Evolutionary conservation across 2,888 invertebrate species (phyloP), one percentile per base, ranked within the genome.

Genomic region (Molanna angustata): DNA sequence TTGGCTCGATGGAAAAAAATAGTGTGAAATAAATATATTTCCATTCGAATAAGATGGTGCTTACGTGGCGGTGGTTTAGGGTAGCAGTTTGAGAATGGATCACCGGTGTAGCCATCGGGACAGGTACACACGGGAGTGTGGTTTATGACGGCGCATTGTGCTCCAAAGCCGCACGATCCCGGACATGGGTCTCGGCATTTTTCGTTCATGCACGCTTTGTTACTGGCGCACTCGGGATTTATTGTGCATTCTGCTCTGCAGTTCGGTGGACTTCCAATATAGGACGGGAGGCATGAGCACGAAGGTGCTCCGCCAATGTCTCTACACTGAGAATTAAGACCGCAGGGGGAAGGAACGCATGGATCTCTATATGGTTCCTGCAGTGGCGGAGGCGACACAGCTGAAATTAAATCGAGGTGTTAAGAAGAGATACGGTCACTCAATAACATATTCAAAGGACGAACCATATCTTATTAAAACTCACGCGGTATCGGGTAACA

Each of bases 171-270:
- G 63, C 88, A 91, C 4, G 86, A 86, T 9, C 89, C 89, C 6
- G 86, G 86, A 62, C 90, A 91, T n/a, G 90, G 90, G 68, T 90
- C 88, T 59, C 71, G 74, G 66, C 90, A 90, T 67, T 80, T 86
- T 64, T 86, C 83, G 61, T 83, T 81, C 40, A 90, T 84, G 64
- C 92, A 92, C 33, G 90, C 88, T 62, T 80, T 74, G 64, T 85
- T 83, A 63, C 84, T 84, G 4, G 84, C 69, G 66, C 92, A 92
- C 62, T 90, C 90, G 0, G 86, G 76, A 65, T 86, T 87, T 20
- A 88, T 80, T 9, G 78, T 75, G 65, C 86, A 86, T 65, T 85
- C 85, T 3, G 86, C 85, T 22, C 84, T 77, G 66, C 86, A 86
- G 58, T 80, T 77, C 2, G 86, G 86, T 33, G 88, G 88, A 44